These are phyloP conservation scores for Cervus canadensis DNA, from an alignment of 2,113 vertebrate genomes.

Conservation along the genomic window DNA sequence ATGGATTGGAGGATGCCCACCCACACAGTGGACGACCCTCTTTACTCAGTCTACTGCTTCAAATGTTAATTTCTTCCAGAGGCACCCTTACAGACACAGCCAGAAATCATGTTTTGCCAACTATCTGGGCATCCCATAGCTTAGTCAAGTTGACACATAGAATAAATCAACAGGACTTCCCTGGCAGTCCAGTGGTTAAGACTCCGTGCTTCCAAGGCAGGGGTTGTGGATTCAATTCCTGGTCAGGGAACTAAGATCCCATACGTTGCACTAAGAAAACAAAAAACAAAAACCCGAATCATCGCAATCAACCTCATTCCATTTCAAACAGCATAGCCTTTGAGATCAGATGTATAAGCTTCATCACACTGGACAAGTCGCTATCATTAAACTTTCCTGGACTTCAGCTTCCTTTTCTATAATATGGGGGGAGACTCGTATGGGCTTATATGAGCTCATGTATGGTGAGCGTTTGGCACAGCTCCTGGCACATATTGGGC, in stretches of 20 bases:
- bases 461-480: background rate
- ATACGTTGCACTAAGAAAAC: background rate
- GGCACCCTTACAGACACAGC: background rate
- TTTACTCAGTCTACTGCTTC: background rate
- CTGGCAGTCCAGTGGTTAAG: background rate
- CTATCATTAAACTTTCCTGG: too few species aligned
- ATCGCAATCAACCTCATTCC: background rate
- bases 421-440: background rate
- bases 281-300: background rate
- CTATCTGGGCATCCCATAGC: background rate
- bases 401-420: background rate
- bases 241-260: background rate
- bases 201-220: background rate
- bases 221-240: background rate
- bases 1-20: too few species aligned
- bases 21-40: background rate
- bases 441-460: background rate
- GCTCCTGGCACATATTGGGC: background rate
- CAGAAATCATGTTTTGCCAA: background rate
- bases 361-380: background rate
- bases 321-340: background rate
- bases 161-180: background rate
- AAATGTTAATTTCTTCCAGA: background rate
- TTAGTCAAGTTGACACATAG: background rate
- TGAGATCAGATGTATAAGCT: background rate